Conservation (phyloP, 2,888 invertebrate species). For the Ferdinandea cuprea region DNA sequence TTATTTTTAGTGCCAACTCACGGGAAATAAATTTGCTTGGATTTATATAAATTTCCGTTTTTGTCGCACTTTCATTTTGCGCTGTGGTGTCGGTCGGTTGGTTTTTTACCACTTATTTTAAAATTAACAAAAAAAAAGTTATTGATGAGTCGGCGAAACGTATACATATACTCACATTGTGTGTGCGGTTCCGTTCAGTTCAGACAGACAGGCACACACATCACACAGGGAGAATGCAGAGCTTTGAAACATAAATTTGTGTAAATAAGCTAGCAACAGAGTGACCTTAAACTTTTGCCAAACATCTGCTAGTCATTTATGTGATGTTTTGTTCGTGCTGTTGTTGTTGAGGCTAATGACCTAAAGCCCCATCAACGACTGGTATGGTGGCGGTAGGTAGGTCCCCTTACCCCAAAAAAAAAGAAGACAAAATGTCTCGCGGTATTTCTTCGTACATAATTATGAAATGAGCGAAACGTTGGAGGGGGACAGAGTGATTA, state of each 20-base stretch:
- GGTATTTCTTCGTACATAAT: conserved; percentile 21
- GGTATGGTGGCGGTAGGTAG: too few species aligned
- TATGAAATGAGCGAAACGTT: too few species aligned
- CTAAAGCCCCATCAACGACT: conserved; percentile 27
- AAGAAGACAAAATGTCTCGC: conserved; percentile 26
- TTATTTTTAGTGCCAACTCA: conserved; percentile 23
- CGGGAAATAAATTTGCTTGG: conserved; percentile 21
- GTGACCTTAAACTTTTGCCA: conserved; percentile 70
- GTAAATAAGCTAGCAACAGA: conserved; percentile 21
- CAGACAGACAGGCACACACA: not conserved
- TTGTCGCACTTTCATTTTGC: conserved; percentile 37
- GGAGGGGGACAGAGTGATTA: too few species aligned
- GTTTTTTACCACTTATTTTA: conserved; percentile 8
- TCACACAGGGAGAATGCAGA: conserved; percentile 7
- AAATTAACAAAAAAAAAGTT: conserved; percentile 34
- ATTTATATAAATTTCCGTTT: not conserved
- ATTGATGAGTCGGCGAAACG: conserved; percentile 6
- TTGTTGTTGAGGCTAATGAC: conserved; percentile 42
- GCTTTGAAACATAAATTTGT: conserved; percentile 20
- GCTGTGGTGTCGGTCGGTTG: conserved; percentile 10
- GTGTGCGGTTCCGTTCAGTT: conserved; percentile 12
- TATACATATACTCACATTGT: conserved; percentile 1
- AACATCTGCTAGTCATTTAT: conserved; percentile 43
- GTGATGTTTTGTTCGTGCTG: conserved; percentile 6
- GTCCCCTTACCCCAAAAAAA: not conserved